Conservation (phyloP, 2,797 vertebrate genomes). For the Bradypodion pumilum region DNA sequence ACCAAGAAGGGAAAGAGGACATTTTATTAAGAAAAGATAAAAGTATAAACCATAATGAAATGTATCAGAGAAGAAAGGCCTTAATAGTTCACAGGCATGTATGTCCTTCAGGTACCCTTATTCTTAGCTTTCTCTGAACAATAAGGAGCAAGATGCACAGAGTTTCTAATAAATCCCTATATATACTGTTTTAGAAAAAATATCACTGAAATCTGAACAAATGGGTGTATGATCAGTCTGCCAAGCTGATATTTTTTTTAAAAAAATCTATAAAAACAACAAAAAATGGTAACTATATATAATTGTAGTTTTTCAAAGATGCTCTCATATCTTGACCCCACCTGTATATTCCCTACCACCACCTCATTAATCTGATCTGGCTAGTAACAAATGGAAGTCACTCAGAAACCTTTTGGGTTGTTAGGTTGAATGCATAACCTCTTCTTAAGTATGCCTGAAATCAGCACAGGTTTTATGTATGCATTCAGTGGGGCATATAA, state of each 20-base stretch:
- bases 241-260: too few species aligned
- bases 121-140: neutral
- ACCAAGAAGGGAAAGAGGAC: neutral
- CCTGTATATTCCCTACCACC: neutral
- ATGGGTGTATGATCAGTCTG: neutral
- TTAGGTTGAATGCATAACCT: neutral
- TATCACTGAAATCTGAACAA: neutral
- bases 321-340: neutral
- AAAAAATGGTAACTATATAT: neutral
- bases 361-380: neutral
- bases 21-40: constrained; percentile 30
- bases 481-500: neutral
- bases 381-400: neutral
- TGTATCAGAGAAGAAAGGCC: neutral
- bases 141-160: fast-evolving
- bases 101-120: neutral
- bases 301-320: neutral
- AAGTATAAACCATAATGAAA: constrained; percentile 22
- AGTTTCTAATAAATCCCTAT: neutral
- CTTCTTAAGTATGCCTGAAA: neutral
- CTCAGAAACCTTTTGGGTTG: too few species aligned
- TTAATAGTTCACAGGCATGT: neutral
- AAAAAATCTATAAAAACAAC: neutral
- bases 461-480: neutral
- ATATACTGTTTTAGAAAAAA: too few species aligned